Percentiles rank a stretch among this genome's conserved stretches.
Evolutionary conservation across 1,140 invertebrate genomes (phyloP).

Genomic region (Drosophila grimshawi): DNA sequence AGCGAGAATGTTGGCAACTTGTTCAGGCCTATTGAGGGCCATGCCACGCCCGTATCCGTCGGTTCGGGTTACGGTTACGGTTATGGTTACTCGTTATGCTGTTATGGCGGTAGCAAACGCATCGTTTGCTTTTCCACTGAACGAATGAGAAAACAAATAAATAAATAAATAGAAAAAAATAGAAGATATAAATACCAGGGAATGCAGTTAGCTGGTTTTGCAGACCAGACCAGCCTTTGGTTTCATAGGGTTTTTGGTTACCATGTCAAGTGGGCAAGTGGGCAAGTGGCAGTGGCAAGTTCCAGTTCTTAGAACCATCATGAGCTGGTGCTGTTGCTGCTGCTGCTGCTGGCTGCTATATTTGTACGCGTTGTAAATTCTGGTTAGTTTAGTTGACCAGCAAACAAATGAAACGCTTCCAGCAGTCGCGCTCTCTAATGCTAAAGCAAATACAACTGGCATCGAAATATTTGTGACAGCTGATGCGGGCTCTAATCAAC

Average conservation of each 20-base stretch:
- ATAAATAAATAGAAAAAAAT: no score
- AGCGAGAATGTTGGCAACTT: constrained; percentile 27
- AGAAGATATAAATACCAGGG: not conserved
- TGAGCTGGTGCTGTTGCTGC: constrained; percentile 14
- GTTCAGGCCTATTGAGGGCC: not conserved
- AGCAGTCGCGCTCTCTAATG: constrained; percentile 45
- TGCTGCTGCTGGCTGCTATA: constrained; percentile 14
- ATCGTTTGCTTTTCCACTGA: constrained; percentile 71
- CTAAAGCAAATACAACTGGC: constrained; percentile 45
- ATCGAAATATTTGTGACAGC: constrained; percentile 18
- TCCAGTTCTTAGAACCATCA: constrained; percentile 63
- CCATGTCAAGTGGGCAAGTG: constrained; percentile 70
- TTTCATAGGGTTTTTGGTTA: constrained; percentile 68
- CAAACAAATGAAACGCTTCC: constrained; percentile 46
- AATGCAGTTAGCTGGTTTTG: constrained; percentile 47
- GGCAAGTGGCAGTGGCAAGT: constrained; percentile 28
- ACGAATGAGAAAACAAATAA: constrained; percentile 8
- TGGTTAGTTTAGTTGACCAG: constrained; percentile 33
- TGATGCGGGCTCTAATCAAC: constrained; percentile 40
- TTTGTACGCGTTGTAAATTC: constrained; percentile 22
- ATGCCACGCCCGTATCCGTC: constrained; percentile 32
- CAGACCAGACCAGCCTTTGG: constrained; percentile 47
- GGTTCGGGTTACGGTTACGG: constrained; percentile 58
- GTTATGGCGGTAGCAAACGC: constrained; percentile 60
- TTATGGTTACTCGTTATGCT: constrained; percentile 53